Evolutionary conservation across 2,888 invertebrate genomes (phyloP), one percentile per base, ranked within the genome.

Genomic region (Stenichneumon culpator): DNA sequence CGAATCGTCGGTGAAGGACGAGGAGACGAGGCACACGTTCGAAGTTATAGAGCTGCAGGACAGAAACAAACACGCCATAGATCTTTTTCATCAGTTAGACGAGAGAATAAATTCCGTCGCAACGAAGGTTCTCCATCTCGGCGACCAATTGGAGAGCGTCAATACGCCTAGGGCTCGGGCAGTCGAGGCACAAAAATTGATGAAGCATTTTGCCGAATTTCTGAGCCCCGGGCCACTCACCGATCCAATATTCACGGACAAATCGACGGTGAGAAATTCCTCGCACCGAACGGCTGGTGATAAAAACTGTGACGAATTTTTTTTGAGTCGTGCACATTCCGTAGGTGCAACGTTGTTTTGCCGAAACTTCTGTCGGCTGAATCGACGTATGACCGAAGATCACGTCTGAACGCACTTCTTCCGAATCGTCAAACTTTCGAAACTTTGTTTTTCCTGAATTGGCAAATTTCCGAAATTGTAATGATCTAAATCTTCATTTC

Each of bases 61-160:
- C 79, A 96, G 97, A 90, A 98, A 98, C 93, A 97, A 97, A 96
- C 96, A 96, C 84, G 97, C 98, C 70, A 97, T 98, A 63, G 97
- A 97, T 88, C 97, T 98, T 89, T 99, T 99, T 93, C 97, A 98
- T 94, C 97, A 98, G 87, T 94, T 99, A 74, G 99, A 99, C 94
- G 98, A 98, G 91, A 97, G 99, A 90, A 99, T 99, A 92, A 99
- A 99, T 90, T 97, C 97, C 81, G 99, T 99, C 65, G 99, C 99
- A 0, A 99, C 99, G 0, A 98, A 99, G 94, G 99, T 99, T 0
- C 96, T 99, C 68, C 99, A 99, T 94, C 96, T 99, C n/a, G 99
- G 99, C 0, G 99, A 99, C 94, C 99, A 99, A 93, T 95, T 99
- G 65, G 99, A 99, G 91, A 99, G 98, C 87, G 98, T 99, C 0